These are phyloP conservation scores for Adelphocoris suturalis DNA, from an alignment of 2,888 invertebrate genomes.

Conservation along the genomic window DNA sequence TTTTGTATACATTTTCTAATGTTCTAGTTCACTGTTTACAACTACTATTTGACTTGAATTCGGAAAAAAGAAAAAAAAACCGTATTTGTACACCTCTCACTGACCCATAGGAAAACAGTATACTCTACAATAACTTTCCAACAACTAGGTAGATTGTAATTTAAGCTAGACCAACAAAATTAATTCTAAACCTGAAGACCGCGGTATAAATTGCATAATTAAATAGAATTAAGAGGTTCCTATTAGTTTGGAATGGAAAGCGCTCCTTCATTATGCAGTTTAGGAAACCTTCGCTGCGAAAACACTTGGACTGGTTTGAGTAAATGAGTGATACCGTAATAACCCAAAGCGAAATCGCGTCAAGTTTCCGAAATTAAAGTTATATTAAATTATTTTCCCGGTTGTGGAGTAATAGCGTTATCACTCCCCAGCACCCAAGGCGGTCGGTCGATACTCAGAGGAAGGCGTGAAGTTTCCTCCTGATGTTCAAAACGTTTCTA, in stretches of 20 bases:
- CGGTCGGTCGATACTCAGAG: neutral
- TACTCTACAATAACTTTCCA: no score
- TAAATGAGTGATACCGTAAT: slow-evolving; percentile 27
- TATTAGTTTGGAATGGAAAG: neutral
- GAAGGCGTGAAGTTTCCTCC: neutral
- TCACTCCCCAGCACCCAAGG: neutral
- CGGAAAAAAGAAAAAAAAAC: no score
- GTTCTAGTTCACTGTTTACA: no score
- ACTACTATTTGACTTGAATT: no score
- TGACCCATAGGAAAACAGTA: no score
- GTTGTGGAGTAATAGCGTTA: slow-evolving; percentile 37
- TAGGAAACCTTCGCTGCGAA: neutral
- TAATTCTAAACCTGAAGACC: no score
- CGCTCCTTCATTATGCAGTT: neutral
- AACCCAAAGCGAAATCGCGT: slow-evolving; percentile 10
- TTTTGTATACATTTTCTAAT: no score
- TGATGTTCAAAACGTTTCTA: neutral
- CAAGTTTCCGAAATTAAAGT: slow-evolving; percentile 41
- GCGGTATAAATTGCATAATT: neutral
- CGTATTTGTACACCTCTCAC: no score
- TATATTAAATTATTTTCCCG: slow-evolving; percentile 41
- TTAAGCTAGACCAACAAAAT: no score
- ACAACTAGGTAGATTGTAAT: no score
- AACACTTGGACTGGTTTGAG: slow-evolving; percentile 19
- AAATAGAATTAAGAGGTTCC: neutral